Base-by-base conservation (phyloP, 2,797 vertebrate species). In the Microchirus variegatus region DNA sequence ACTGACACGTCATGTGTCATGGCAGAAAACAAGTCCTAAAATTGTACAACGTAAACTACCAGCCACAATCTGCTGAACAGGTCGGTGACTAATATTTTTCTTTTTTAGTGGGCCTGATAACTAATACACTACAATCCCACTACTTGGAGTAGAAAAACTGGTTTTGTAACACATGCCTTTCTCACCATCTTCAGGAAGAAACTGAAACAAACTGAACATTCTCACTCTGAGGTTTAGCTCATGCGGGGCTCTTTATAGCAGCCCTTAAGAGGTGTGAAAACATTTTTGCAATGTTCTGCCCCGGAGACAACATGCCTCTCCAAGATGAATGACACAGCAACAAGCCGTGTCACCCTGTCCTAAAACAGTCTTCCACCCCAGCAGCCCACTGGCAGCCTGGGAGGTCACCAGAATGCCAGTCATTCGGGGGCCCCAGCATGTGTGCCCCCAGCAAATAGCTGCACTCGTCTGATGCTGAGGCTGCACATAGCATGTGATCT, bases 401-500 rank as follows among this genome's bases (percentile, higher is more conserved):
- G 84, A 88, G 84, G 88, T 89, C 89, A 87, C 81, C 72, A 85
- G 86, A 87, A 89, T 92, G 84, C 87, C 84, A 84, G 70, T 90
- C 87, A 89, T 86, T 75, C 19, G 58, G 82, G 65, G 82, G 65
- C 80, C 74, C 63, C 73, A 65, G 84, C 81, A 83, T 88, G 75
- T 80, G 67, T 83, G 80, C 76, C 89, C 86, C 81, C 81, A 85
- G 88, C 86, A 90, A 90, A 91, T 89, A 90, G 67, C 82, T 87
- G 56, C 41, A 74, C 77, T 84, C 63, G 77, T 76, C 82, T 87
- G 80, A 73, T 89, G 88, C 91, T 92, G 92, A 92, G 87, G 86
- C 83, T 89, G 91, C 91, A 91, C 87, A 93, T 92, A 91, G 73
- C 84, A 86, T 89, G 83, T 90, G 84, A 91, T 92, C 87, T 80